phyloP scores from a whole-genome alignment of 1,140 invertebrate species.

The Scaptodrosophila lebanonensis region DNA sequence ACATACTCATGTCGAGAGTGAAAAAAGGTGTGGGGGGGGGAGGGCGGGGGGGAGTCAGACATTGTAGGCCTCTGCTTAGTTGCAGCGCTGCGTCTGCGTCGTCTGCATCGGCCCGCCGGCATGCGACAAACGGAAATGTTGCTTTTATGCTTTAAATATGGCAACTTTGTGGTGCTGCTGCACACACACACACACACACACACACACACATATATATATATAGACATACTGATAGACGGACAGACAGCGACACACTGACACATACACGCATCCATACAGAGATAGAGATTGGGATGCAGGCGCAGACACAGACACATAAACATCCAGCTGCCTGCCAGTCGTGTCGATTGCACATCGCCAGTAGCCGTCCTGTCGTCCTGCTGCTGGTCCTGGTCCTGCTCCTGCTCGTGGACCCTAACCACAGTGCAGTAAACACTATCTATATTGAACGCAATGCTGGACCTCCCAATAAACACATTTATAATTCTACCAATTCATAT shows the following conservation, averaged over 20 bases:
- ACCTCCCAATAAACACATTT: no score
- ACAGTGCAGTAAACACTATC: no score
- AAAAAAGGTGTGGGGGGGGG: no score
- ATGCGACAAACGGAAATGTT: slow-evolving; percentile 75
- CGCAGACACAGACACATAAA: no score
- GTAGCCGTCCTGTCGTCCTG: slow-evolving; percentile 4
- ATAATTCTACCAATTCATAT: no score
- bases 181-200: slow-evolving; percentile 21
- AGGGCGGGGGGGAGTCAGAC: no score
- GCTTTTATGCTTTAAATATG: slow-evolving; percentile 76
- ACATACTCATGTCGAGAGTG: no score
- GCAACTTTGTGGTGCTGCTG: slow-evolving; percentile 69
- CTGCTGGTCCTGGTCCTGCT: slow-evolving; percentile 17
- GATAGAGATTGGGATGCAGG: not conserved
- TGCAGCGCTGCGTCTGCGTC: slow-evolving; percentile 9
- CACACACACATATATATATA: slow-evolving; percentile 7
- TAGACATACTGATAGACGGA: slow-evolving; percentile 5
- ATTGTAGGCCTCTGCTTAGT: slow-evolving; percentile 62
- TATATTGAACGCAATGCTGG: no score
- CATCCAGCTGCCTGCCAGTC: no score
- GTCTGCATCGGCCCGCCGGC: slow-evolving; percentile 27
- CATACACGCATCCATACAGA: slow-evolving; percentile 18
- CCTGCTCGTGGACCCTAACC: no score
- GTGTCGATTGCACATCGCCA: slow-evolving; percentile 62
- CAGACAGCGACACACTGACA: slow-evolving; percentile 19